Conservation (phyloP, 2,113 vertebrate species). For the Saimiri boliviensis region DNA sequence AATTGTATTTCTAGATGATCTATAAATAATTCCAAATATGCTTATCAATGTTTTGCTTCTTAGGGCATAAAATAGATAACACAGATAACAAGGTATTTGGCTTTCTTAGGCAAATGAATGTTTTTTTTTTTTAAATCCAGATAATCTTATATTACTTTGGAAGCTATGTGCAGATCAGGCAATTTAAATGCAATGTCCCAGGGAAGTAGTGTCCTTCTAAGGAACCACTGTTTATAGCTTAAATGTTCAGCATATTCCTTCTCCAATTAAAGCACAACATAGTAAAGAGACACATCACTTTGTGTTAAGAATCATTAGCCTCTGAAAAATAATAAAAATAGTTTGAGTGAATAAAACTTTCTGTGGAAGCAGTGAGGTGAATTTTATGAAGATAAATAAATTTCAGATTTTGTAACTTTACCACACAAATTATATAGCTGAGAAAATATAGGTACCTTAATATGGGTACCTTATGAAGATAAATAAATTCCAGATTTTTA, state of each 20-base stretch:
- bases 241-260: not conserved
- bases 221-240: not conserved
- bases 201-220: not conserved
- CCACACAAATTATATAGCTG: not conserved
- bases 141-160: not conserved
- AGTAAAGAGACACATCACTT: not conserved
- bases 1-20: slow-evolving; percentile 31
- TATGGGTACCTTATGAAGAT: not conserved
- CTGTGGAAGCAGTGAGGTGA: not conserved
- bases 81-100: slow-evolving; percentile 91
- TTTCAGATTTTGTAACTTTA: not conserved
- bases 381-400: not conserved
- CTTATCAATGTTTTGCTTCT: slow-evolving; percentile 91
- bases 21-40: slow-evolving; percentile 45
- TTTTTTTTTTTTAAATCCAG: slow-evolving; percentile 88
- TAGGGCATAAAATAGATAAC: slow-evolving; percentile 92
- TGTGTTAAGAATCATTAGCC: not conserved
- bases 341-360: not conserved
- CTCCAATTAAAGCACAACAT: not conserved
- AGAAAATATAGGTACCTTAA: not conserved
- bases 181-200: not conserved
- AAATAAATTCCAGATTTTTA: not conserved
- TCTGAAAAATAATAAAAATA: not conserved
- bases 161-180: not conserved
- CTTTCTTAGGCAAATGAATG: slow-evolving; percentile 90